Percentiles rank a stretch among this genome's conserved stretches.
Evolutionary conservation across 1,140 invertebrate species (phyloP).

Genomic region (Anastatus disparis): DNA sequence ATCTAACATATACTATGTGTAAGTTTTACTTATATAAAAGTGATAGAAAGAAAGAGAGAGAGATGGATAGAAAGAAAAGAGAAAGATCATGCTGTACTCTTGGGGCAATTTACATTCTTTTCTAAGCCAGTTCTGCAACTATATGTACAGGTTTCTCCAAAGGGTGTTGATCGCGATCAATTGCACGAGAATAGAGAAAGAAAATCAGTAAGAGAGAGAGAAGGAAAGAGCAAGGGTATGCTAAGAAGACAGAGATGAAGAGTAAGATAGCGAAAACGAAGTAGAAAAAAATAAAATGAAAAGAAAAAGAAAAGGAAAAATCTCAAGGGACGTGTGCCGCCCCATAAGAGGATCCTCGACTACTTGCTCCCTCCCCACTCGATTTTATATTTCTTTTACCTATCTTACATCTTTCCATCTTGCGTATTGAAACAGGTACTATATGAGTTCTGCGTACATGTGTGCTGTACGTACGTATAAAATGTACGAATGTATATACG

Average conservation of each 20-base stretch:
- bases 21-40: no score
- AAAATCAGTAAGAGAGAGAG: background rate
- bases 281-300: no score
- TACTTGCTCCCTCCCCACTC: no score
- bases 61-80: no score
- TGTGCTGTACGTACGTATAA: background rate
- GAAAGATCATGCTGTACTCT: no score
- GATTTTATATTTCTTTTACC: no score
- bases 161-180: constrained; percentile 37
- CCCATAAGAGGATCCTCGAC: background rate
- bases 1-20: no score
- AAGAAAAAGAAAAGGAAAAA: no score
- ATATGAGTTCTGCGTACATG: no score
- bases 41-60: background rate
- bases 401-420: no score
- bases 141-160: background rate
- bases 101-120: constrained; percentile 55
- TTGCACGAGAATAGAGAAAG: background rate
- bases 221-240: background rate
- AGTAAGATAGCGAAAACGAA: no score
- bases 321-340: constrained; percentile 22
- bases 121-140: constrained; percentile 39
- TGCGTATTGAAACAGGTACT: no score
- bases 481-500: background rate
- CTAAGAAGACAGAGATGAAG: background rate